Evolutionary conservation across 92 coral and sea anemone species (phyloP).

Genomic region (Pocillopora meandrina): DNA sequence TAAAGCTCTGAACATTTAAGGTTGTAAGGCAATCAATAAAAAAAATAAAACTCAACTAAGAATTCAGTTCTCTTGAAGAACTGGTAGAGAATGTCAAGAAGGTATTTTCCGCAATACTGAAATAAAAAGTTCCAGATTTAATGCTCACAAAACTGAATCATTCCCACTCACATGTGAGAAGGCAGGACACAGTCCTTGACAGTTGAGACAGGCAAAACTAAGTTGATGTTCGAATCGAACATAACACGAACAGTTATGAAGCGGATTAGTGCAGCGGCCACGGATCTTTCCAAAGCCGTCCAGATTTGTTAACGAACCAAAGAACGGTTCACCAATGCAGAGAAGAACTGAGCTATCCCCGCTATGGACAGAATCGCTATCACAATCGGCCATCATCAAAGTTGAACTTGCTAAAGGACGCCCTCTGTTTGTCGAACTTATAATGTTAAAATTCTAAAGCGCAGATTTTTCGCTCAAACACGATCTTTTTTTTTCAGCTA

Average conservation of each 20-base stretch:
- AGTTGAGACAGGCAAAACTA: constrained; percentile 81
- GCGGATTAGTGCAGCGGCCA: constrained; percentile 77
- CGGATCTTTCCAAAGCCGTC: constrained; percentile 80
- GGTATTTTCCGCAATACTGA: too few species aligned
- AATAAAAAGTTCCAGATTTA: too few species aligned
- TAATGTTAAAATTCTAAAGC: not conserved
- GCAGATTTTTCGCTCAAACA: not conserved
- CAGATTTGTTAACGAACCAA: constrained; percentile 77
- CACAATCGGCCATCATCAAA: constrained; percentile 46
- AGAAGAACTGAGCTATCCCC: constrained; percentile 80
- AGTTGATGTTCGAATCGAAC: constrained; percentile 86
- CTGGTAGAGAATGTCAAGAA: too few species aligned
- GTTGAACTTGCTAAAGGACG: not conserved
- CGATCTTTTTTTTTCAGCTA: not conserved
- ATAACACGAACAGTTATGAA: constrained; percentile 73
- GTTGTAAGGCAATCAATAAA: too few species aligned
- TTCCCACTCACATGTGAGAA: constrained; percentile 75
- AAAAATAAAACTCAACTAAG: too few species aligned
- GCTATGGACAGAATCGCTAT: constrained; percentile 49
- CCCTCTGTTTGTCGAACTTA: not conserved
- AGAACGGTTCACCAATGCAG: constrained; percentile 64
- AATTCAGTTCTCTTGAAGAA: too few species aligned
- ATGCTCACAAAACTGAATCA: not conserved
- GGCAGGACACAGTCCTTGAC: constrained; percentile 83
- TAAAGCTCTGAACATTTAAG: too few species aligned